Evolutionary conservation across 1,140 invertebrate genomes (phyloP), one percentile per base, ranked within the genome.

Genomic region (Halyomorpha halys): DNA sequence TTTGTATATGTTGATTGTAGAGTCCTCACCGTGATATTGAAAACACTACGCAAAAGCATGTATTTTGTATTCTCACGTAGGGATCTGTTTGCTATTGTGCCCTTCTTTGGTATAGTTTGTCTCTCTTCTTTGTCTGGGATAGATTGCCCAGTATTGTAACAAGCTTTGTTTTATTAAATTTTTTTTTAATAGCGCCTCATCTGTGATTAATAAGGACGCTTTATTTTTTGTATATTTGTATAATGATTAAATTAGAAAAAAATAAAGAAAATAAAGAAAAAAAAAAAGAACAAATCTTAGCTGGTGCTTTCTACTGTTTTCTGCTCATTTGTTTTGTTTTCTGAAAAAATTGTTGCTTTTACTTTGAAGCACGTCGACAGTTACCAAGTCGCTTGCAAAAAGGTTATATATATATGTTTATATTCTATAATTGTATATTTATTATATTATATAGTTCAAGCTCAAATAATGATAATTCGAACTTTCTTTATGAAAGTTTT

Each of bases 181-280:
- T 39, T 39, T 39, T 39, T 39, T 39, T 39, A 11, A 39, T 39
- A 56, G 53, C 53, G 53, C 53, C 53, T 27, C 21, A 25, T 23
- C 53, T 56, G 53, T 56, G 53, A 56, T 56, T 56, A 21, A 23
- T 56, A 56, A 27, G 53, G 53, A 56, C 53, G 53, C 53, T 56
- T 56, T 23, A 23, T 23, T 56, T 56, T 56, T 56, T 56, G 53
- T 56, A 23, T 56, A 23, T 25, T 56, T 56, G 15, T 56, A 23
- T 23, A 39, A 39, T 8, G 34, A 39, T 39, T 39, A 39, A 5
- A 16, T 56, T 25, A 3, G 27, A n/a, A 23, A 56, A 23, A 23
- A 14, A 56, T 8, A 56, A 23, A 23, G 3, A 16, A 56, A 56
- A 49, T 49, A 1, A 49, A 30, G 27, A 30, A 30, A 30, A 30